Percentiles rank a stretch among this genome's conserved stretches.
Conservation (phyloP, 2,113 vertebrate species). For the Falcunculus frontatus region DNA sequence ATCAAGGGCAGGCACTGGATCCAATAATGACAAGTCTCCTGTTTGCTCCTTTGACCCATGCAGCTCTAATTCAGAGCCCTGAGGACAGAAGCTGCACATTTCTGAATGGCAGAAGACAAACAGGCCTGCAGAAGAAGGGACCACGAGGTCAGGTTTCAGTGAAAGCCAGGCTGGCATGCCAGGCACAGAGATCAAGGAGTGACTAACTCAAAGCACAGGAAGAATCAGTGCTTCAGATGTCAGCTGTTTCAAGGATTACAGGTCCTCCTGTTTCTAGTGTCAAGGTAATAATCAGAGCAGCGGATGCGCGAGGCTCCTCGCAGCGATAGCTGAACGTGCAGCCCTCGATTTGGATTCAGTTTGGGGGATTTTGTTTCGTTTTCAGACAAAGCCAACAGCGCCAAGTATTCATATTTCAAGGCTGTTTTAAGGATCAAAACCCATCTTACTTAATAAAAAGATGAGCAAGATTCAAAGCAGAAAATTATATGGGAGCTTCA, state of each 20-base stretch:
- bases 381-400: conserved; percentile 26
- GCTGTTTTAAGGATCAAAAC: conserved; percentile 57
- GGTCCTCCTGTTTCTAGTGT: not conserved
- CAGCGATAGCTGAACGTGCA: not conserved
- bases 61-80: conserved; percentile 27
- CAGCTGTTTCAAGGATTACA: conserved; percentile 20
- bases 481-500: conserved; percentile 54
- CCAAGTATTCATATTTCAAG: conserved; percentile 6
- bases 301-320: not conserved
- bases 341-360: not conserved
- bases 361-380: conserved; percentile 50
- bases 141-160: conserved; percentile 27
- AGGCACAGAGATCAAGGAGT: not conserved
- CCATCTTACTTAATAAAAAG: conserved; percentile 48
- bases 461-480: conserved; percentile 33
- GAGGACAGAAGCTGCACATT: not conserved
- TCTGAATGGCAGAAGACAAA: not conserved
- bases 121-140: not conserved
- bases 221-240: not conserved
- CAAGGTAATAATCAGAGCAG: conserved; percentile 33
- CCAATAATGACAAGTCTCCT: not conserved
- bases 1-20: not conserved
- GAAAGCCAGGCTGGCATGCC: conserved; percentile 17
- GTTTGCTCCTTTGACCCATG: not conserved
- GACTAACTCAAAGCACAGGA: conserved; percentile 43